Percentiles rank a stretch among this genome's conserved stretches.
Evolutionary conservation across 2,888 invertebrate genomes (phyloP).

Genomic region (Aleiodes testaceus): DNA sequence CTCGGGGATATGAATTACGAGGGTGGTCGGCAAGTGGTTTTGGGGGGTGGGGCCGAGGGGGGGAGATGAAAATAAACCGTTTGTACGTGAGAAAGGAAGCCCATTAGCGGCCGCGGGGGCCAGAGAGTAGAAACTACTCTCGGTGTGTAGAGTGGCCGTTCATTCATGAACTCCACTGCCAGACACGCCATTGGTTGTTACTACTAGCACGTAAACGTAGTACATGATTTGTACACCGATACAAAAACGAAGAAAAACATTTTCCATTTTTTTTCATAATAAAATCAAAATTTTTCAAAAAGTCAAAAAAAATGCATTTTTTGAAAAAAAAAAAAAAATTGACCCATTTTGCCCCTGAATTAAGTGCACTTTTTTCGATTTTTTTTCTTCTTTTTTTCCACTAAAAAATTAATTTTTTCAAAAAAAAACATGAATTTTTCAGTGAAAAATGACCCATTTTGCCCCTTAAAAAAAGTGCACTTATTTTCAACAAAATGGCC

Average conservation of each 20-base stretch:
- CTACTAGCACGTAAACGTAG: conserved; percentile 24
- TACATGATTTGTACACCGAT: background rate
- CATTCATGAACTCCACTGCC: conserved; percentile 66
- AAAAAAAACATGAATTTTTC: no score
- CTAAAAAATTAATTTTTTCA: no score
- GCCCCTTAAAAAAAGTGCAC: no score
- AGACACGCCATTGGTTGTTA: conserved; percentile 50
- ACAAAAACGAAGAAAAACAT: no score
- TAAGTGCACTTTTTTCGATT: no score
- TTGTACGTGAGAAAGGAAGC: conserved; percentile 61
- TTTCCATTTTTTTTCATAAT: conserved; percentile 1
- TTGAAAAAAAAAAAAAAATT: no score
- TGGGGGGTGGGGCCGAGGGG: background rate
- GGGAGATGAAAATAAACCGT: conserved; percentile 28
- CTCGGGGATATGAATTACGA: conserved; percentile 12
- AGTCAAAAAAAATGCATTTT: background rate
- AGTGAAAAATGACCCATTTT: no score
- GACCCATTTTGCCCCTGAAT: no score
- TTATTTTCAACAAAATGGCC: no score
- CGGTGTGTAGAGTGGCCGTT: conserved; percentile 57
- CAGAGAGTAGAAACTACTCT: conserved; percentile 41
- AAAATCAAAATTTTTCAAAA: background rate
- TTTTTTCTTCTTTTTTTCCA: no score
- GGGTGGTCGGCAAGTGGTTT: conserved; percentile 35
- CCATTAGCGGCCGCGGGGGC: conserved; percentile 63